Base-by-base conservation (phyloP, 2,888 invertebrate genomes). In the Harpagoxenus sublaevis region DNA sequence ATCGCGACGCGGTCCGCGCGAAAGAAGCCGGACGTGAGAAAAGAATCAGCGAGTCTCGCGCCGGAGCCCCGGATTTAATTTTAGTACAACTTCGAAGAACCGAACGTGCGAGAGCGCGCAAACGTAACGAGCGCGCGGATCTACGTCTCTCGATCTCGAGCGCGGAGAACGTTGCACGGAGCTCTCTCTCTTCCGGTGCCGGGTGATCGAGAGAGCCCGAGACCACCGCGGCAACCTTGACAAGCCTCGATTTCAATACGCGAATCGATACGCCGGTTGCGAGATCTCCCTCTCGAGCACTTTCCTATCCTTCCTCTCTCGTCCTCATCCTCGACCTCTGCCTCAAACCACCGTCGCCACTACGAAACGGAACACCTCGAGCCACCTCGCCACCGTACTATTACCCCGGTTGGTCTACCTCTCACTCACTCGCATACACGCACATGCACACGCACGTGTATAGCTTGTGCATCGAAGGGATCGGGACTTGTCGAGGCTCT, bases 211-310 rank as follows among this genome's bases (percentile, higher is more conserved):
- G 63, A 62, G 31, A n/a, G 35, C 35, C 35, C 6, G 35, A 6
- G 35, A 35, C 35, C 31, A n/a, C 35, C 18, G 39, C 73, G 55
- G 31, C 23, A 23, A 23, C 66, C 45, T 62, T 53, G 45, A 77
- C 18, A 3, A 83, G 53, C 48, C 68, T 71, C 48, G 60, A n/a
- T 53, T 35, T 71, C 74, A 23, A 23, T 23, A 23, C 23, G 66
- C 66, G 65, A 83, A 88, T 88, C 84, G 88, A 86, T 89, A 83
- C 79, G 51, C 45, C 68, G 86, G 31, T 9, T 39, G 57, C 28
- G 35, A 42, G 63, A 53, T 57, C 23, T 55, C 65, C 68, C 39
- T n/a, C 39, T 79, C n/a, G n/a, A 15, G 15, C 45, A 71, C 71
- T 35, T 6, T 68, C n/a, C 28, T 71, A 84, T 39, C 55, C 31